phyloP scores from a whole-genome alignment of 1,140 invertebrate genomes.

The Helicorthomorpha holstii region DNA sequence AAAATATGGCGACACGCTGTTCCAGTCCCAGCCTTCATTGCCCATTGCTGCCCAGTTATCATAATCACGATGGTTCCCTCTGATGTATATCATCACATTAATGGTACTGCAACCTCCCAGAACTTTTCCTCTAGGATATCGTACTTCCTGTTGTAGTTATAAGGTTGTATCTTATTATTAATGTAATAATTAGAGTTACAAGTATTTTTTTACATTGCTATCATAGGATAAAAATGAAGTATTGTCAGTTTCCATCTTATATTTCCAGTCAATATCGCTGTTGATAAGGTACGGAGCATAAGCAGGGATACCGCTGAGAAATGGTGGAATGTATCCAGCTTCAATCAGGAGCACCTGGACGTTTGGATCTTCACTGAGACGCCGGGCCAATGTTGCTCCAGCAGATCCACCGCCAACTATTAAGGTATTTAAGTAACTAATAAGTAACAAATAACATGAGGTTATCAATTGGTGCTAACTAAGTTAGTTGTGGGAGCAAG shows the following conservation, averaged over 20 bases:
- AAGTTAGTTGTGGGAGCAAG: too few relatives aligned
- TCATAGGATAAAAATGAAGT: not conserved
- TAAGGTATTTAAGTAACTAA: too few relatives aligned
- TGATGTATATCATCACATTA: conserved; percentile 84
- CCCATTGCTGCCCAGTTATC: conserved; percentile 77
- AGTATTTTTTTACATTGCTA: not conserved
- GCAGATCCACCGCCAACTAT: too few relatives aligned
- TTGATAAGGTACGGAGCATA: not conserved
- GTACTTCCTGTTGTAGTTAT: not conserved
- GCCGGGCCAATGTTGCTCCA: too few relatives aligned
- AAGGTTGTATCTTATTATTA: too few relatives aligned
- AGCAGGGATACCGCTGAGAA: not conserved
- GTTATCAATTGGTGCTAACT: too few relatives aligned
- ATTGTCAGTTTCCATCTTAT: not conserved
- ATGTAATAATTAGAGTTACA: not conserved
- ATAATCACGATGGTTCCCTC: conserved; percentile 75
- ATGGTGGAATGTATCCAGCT: not conserved
- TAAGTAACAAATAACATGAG: too few relatives aligned
- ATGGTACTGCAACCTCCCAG: conserved; percentile 71
- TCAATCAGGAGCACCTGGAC: not conserved
- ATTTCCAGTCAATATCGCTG: not conserved
- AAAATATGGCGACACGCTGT: conserved; percentile 63
- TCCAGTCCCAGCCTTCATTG: conserved; percentile 74
- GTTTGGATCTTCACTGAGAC: too few relatives aligned
- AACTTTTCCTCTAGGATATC: conserved; percentile 14